Percentiles rank a stretch among this genome's conserved stretches.
Evolutionary conservation across 2,888 invertebrate genomes (phyloP).

Genomic region (Arrhopalites spinosus): DNA sequence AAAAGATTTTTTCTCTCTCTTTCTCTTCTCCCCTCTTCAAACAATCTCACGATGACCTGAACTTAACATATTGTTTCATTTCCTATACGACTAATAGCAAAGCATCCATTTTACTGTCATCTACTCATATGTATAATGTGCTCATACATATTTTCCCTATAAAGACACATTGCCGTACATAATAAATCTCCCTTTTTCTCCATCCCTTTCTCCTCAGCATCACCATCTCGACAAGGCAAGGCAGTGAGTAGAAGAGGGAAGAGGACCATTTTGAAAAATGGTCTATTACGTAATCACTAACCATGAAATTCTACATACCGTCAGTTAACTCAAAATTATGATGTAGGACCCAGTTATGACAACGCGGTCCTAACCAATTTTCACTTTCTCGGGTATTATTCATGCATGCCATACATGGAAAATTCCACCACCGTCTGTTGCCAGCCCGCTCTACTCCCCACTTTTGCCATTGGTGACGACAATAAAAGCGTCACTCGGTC

Average conservation of each 20-base stretch:
- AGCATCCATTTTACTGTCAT: no score
- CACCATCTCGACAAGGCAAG: neutral
- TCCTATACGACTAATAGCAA: neutral
- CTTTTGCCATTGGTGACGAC: neutral
- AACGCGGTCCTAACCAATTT: neutral
- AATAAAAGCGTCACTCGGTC: no score
- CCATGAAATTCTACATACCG: slow-evolving; percentile 7
- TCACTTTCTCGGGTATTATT: slow-evolving; percentile 6
- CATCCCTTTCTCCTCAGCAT: neutral
- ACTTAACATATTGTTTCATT: slow-evolving; percentile 10
- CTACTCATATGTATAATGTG: no score
- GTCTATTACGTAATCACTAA: slow-evolving; percentile 7
- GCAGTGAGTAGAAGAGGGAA: neutral
- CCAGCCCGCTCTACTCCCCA: neutral
- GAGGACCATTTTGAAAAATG: no score
- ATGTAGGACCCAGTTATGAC: slow-evolving; percentile 4
- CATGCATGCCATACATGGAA: neutral
- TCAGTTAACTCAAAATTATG: slow-evolving; percentile 10
- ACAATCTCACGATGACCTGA: no score
- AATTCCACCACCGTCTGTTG: neutral
- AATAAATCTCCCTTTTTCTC: neutral
- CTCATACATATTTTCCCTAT: no score
- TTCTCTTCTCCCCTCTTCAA: no score
- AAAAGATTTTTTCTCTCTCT: slow-evolving; percentile 1
- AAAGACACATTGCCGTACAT: neutral